Evolutionary conservation across 2,797 vertebrate species (phyloP), one percentile per base, ranked within the genome.

Genomic region (Pipistrellus pygmaeus): DNA sequence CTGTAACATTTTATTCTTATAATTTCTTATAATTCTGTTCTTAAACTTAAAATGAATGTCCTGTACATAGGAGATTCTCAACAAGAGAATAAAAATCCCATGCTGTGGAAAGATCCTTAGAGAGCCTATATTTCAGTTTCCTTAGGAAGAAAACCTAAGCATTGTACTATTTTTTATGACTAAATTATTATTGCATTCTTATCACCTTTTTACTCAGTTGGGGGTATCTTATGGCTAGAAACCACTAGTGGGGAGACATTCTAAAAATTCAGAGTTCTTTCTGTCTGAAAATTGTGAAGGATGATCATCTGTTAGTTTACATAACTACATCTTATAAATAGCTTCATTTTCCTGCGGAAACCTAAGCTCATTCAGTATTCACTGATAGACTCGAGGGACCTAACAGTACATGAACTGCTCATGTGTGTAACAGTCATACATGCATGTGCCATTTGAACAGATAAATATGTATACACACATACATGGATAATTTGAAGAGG

Each of bases 311-410:
- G 85, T 68, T 93, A 83, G 66, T 95, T 96, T 94, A 92, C 21
- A 66, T 95, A 96, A 96, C 92, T 62, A 71, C 35, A 77, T 60
- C 57, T 64, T 94, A 96, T 85, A 96, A 92, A 95, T 90, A 97
- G 90, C 78, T 88, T 82, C 17, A 20, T 78, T 92, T 97, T 94
- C 81, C 80, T 91, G 72, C 66, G 71, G 73, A 96, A 85, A 76
- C 44, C 51, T 93, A 96, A 95, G 94, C 85, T 91, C 44, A 90
- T 75, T 96, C 82, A 71, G 66, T 60, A 69, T 82, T 80, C 86
- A 95, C 1, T 91, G 72, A 73, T 8, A 88, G 78, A 38, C 41
- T 85, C 17, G 23, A 69, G 68, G 32, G 57, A 23, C 18, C 32
- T 90, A 90, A 81, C 55, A 77, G 44, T 27, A 85, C 46, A 32